Base-by-base conservation (phyloP, 23 tunicate genomes). In the Trididemnum nubilum region DNA sequence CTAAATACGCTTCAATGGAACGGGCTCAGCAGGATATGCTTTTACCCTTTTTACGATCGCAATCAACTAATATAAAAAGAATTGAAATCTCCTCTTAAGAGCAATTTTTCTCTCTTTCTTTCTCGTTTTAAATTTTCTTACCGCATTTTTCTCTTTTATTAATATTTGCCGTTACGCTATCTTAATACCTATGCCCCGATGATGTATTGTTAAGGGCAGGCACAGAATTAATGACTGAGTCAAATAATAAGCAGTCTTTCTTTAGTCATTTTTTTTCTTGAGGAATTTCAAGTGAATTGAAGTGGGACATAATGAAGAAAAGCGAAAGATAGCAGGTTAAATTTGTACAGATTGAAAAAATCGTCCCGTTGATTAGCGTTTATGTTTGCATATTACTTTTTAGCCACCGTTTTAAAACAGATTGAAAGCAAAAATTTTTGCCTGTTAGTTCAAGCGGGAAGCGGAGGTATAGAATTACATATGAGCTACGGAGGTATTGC, bases 221-320 rank as follows among this genome's bases (percentile, higher is more conserved):
- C 26, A 58, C 57, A 39, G 39, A 73, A 73, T 73, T 73, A 73
- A 73, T 73, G 78, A 73, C 58, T 73, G 78, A 38, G 58, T 67
- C 74, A 73, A 2, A 73, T 73, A 73, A 73, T 73, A 73, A 73
- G 78, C 78, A 38, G 27, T 7, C 78, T 73, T 73, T 33, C 33
- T 24, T 67, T 67, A 4, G 28, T 32, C 9, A 15, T 33, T 9
- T 30, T 67, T 67, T n/a, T 61, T 67, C 37, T 67, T 31, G 38
- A 31, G 74, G 74, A 67, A 67, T 67, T 67, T 67, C 38, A 33
- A 67, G 74, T 30, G 74, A 32, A 3, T 30, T 67, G 31, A 31
- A n/a, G n/a, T 21, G 15, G 25, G 21, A n/a, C 26, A 61, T 61
- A 61, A 61, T 61, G 67, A 61, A 25, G 15, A 61, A 61, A 61